Percentiles rank a stretch among this genome's conserved stretches.
These are phyloP conservation scores for Cotesia typhae DNA, from an alignment of 1,140 invertebrate genomes.

Conservation along the genomic window DNA sequence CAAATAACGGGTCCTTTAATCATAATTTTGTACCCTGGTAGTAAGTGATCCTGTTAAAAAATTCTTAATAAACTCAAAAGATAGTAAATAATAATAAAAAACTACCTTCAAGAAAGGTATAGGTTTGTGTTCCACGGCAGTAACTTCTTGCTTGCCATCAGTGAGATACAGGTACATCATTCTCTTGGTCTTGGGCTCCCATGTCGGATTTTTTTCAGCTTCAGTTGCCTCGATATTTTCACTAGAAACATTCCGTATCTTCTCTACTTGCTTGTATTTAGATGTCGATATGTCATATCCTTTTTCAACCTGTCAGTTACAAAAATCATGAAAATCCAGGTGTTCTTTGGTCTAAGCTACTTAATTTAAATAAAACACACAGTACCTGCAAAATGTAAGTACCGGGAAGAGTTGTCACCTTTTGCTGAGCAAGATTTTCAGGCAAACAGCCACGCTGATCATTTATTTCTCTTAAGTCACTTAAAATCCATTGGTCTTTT, in stretches of 20 bases:
- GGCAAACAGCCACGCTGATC: slow-evolving; percentile 66
- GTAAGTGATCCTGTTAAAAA: slow-evolving; percentile 50
- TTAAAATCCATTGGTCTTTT: slow-evolving; percentile 68
- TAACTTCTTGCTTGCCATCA: slow-evolving; percentile 77
- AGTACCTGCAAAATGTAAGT: slow-evolving; percentile 68
- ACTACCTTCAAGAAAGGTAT: slow-evolving; percentile 71
- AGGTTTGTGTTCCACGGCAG: slow-evolving; percentile 77
- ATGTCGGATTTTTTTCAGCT: slow-evolving; percentile 59
- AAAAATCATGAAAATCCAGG: neutral
- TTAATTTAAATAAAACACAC: neutral
- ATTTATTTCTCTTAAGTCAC: slow-evolving; percentile 68
- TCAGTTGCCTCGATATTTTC: slow-evolving; percentile 66
- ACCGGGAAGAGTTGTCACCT: slow-evolving; percentile 62
- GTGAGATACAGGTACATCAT: slow-evolving; percentile 80
- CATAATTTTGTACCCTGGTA: slow-evolving; percentile 63
- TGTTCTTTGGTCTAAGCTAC: neutral
- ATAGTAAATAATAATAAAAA: slow-evolving; percentile 20
- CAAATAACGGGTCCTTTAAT: slow-evolving; percentile 75
- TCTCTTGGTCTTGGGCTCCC: slow-evolving; percentile 64
- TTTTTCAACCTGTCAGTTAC: slow-evolving; percentile 38
- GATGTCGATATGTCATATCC: slow-evolving; percentile 42
- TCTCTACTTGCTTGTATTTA: slow-evolving; percentile 43
- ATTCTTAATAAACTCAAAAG: slow-evolving; percentile 3
- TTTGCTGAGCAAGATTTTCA: slow-evolving; percentile 53
- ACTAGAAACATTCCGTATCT: slow-evolving; percentile 63